A percentile compares a stretch with the other conserved stretches of the same genome.
Conservation (phyloP, 2,797 vertebrate genomes). For the Atherinosoma microstoma region DNA sequence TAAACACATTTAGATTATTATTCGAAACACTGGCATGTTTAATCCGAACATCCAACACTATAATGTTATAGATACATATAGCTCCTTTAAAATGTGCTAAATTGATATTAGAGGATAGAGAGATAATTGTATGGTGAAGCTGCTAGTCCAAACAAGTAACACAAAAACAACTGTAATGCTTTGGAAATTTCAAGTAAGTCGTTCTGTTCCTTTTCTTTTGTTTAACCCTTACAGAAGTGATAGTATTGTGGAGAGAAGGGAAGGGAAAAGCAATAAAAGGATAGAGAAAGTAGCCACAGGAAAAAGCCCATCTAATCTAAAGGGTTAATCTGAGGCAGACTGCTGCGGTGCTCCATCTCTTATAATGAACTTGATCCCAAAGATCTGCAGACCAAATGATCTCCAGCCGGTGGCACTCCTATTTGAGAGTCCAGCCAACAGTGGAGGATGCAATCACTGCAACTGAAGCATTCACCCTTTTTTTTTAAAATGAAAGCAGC, state of each 20-base stretch:
- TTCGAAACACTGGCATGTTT: not conserved
- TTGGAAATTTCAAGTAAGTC: not conserved
- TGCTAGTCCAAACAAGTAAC: not conserved
- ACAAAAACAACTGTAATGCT: not conserved
- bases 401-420: constrained; percentile 42
- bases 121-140: not conserved
- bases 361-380: constrained; percentile 66
- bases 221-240: not conserved
- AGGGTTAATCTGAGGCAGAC: constrained; percentile 50
- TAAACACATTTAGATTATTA: not conserved
- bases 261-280: constrained; percentile 23
- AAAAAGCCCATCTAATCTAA: constrained; percentile 42
- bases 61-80: not conserved
- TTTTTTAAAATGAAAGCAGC: not conserved
- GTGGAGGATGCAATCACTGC: constrained; percentile 20
- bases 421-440: constrained; percentile 45
- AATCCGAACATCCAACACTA: not conserved
- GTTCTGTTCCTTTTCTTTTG: not conserved
- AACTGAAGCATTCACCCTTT: constrained; percentile 3
- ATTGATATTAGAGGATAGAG: not conserved
- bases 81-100: not conserved
- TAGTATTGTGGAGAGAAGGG: not conserved
- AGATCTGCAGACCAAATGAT: constrained; percentile 65
- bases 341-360: constrained; percentile 48
- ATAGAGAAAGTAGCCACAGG: constrained; percentile 18